These are phyloP conservation scores for Microtus ochrogaster DNA, from an alignment of 2,113 vertebrate species.

Conservation along the genomic window DNA sequence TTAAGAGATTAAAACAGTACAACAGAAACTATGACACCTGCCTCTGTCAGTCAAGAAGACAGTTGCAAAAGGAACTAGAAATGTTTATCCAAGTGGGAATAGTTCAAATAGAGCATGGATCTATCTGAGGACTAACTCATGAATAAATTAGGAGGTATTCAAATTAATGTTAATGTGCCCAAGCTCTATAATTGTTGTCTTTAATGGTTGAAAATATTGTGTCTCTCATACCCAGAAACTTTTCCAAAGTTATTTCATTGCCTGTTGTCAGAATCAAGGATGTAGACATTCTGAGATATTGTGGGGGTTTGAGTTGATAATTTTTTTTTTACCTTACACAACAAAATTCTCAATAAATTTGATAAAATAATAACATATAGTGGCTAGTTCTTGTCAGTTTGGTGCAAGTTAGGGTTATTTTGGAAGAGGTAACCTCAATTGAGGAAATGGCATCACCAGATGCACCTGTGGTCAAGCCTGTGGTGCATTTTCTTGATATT, in stretches of 20 bases:
- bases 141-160: conserved; percentile 58
- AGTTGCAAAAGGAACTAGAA: conserved; percentile 65
- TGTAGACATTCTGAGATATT: neutral
- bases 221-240: neutral
- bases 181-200: neutral
- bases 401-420: neutral
- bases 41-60: conserved; percentile 62
- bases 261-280: neutral
- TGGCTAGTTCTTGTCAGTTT: neutral
- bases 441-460: neutral
- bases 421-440: too few species aligned
- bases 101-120: conserved; percentile 46
- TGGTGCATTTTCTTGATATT: neutral
- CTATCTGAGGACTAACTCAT: conserved; percentile 27
- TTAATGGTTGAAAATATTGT: neutral
- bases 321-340: neutral
- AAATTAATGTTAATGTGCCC: neutral
- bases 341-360: neutral
- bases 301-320: neutral
- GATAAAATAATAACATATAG: neutral
- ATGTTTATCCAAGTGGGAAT: conserved; percentile 48
- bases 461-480: neutral
- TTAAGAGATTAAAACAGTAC: neutral
- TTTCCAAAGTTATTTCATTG: neutral
- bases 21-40: conserved; percentile 46